Percentiles rank a stretch among this genome's conserved stretches.
These are phyloP conservation scores for Monochamus alternatus DNA, from an alignment of 2,888 invertebrate genomes.

Conservation along the genomic window DNA sequence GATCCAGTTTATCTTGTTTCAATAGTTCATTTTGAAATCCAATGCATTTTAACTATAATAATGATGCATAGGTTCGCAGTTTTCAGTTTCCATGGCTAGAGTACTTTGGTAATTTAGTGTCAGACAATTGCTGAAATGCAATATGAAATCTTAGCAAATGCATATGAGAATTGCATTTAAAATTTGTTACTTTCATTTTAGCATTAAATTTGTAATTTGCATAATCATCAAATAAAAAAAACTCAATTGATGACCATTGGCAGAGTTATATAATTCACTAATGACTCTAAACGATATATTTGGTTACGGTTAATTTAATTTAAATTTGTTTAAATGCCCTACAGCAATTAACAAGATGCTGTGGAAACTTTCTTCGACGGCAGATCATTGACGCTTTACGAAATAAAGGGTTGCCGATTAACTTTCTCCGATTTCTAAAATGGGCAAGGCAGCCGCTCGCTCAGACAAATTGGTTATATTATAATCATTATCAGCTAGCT, in stretches of 20 bases:
- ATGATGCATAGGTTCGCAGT: too few species aligned
- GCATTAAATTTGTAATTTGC: background rate
- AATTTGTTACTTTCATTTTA: background rate
- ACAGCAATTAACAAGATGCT: slow-evolving; percentile 26
- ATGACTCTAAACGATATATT: background rate
- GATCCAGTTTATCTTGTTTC: too few species aligned
- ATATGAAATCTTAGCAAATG: too few species aligned
- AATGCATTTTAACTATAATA: too few species aligned
- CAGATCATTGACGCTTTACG: slow-evolving; percentile 38
- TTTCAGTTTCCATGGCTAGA: too few species aligned
- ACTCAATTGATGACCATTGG: too few species aligned
- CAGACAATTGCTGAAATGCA: too few species aligned
- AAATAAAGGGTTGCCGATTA: slow-evolving; percentile 37
- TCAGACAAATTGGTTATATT: slow-evolving; percentile 25
- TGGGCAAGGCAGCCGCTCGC: slow-evolving; percentile 46
- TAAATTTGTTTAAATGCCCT: slow-evolving; percentile 26
- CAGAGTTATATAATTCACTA: background rate
- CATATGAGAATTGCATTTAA: background rate
- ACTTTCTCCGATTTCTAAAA: slow-evolving; percentile 55
- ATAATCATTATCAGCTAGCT: slow-evolving; percentile 1
- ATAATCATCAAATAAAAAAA: background rate
- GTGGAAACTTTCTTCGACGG: slow-evolving; percentile 33
- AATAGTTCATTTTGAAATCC: too few species aligned
- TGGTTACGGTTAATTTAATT: background rate
- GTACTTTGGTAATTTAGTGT: too few species aligned